phyloP scores from a whole-genome alignment of 2,113 vertebrate genomes.

The Misgurnus mizolepis region DNA sequence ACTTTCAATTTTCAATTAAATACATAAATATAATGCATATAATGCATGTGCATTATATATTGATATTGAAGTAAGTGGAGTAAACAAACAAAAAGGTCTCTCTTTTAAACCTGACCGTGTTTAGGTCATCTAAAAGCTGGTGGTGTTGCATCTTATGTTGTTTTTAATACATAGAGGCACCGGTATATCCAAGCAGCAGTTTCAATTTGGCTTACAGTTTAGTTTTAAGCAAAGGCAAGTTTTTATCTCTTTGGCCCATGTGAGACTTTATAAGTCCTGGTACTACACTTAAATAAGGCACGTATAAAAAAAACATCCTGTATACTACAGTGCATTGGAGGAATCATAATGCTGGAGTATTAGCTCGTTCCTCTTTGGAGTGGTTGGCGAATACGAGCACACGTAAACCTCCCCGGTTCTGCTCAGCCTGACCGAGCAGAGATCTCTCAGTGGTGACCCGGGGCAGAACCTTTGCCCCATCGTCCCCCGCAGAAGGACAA shows the following conservation, averaged over 20 bases:
- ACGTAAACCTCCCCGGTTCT: not conserved
- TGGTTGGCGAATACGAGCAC: not conserved
- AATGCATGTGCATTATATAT: too few relatives aligned
- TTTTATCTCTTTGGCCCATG: slow-evolving; percentile 9
- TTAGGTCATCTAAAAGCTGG: not conserved
- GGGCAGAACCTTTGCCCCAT: not conserved
- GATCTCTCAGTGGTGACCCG: not conserved
- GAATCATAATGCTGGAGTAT: slow-evolving; percentile 18
- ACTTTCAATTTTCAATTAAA: not conserved
- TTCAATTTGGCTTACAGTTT: not conserved
- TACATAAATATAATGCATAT: not conserved
- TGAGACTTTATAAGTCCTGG: not conserved
- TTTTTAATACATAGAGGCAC: slow-evolving; percentile 14
- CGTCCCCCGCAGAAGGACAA: not conserved
- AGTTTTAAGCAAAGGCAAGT: not conserved
- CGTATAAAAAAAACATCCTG: not conserved
- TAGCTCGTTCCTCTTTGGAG: not conserved
- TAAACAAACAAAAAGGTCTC: not conserved
- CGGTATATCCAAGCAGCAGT: not conserved
- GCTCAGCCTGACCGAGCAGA: not conserved
- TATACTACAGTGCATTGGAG: not conserved
- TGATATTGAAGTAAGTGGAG: not conserved
- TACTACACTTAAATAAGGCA: slow-evolving; percentile 16
- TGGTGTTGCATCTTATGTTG: not conserved
- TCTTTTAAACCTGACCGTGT: not conserved